A percentile compares a stretch with the other conserved stretches of the same genome.
phyloP scores from a whole-genome alignment of 2,888 invertebrate species.

The Ichneumoninae sp. region DNA sequence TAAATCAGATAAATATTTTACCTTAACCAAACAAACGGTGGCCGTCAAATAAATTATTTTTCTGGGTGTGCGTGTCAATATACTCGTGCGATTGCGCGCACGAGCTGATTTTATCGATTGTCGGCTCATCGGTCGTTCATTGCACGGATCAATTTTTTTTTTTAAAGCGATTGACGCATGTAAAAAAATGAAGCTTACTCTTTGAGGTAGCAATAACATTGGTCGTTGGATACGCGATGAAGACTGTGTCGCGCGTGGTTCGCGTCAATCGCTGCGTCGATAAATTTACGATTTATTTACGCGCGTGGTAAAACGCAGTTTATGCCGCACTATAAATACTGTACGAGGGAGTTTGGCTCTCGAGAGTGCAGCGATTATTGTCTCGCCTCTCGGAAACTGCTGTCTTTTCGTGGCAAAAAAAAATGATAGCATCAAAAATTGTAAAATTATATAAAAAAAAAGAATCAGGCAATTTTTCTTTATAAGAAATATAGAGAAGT shows the following conservation, averaged over 20 bases:
- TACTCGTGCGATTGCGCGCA: not conserved
- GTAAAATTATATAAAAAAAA: not conserved
- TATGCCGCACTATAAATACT: slow-evolving; percentile 64
- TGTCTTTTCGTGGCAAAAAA: not conserved
- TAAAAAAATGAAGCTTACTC: not conserved
- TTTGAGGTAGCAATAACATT: not conserved
- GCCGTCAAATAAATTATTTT: too few relatives aligned
- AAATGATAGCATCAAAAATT: not conserved
- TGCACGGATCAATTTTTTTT: too few relatives aligned
- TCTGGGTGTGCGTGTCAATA: not conserved
- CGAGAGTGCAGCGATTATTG: slow-evolving; percentile 34
- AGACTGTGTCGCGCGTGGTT: slow-evolving; percentile 47
- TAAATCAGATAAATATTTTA: too few relatives aligned
- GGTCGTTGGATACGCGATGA: slow-evolving; percentile 11
- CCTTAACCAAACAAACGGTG: too few relatives aligned
- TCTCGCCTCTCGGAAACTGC: not conserved
- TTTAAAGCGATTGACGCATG: too few relatives aligned
- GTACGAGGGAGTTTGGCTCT: slow-evolving; percentile 46
- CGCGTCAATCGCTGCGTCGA: slow-evolving; percentile 56
- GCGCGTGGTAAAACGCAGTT: slow-evolving; percentile 59
- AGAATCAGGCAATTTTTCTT: too few relatives aligned
- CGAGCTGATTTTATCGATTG: slow-evolving; percentile 1
- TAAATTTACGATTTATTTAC: slow-evolving; percentile 66
- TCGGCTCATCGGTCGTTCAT: too few relatives aligned
- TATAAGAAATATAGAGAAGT: too few relatives aligned